These are phyloP conservation scores for Lasioglossum calceatum DNA, from an alignment of 2,888 invertebrate species.

Conservation along the genomic window DNA sequence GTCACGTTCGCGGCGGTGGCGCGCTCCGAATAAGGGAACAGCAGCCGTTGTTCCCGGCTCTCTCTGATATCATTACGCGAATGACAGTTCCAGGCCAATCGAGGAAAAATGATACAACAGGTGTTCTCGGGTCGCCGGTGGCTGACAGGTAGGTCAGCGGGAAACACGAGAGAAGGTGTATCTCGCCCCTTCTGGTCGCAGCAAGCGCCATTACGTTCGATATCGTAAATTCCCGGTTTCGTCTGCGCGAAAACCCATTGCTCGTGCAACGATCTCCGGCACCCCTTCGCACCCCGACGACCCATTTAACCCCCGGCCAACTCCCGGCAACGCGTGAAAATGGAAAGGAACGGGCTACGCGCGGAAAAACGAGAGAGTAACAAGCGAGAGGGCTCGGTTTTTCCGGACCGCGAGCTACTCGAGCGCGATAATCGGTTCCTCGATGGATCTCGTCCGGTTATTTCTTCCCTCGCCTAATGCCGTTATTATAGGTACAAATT, in stretches of 20 bases:
- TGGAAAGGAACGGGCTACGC: neutral
- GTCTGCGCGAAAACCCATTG: slow-evolving; percentile 14
- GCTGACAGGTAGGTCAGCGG: slow-evolving; percentile 19
- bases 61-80: slow-evolving; percentile 45
- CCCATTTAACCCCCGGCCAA: slow-evolving; percentile 1
- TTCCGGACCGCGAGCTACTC: slow-evolving; percentile 22
- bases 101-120: slow-evolving; percentile 65
- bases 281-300: slow-evolving; percentile 1
- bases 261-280: slow-evolving; percentile 3
- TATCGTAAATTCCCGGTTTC: slow-evolving; percentile 27
- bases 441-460: slow-evolving; percentile 34
- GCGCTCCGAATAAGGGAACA: slow-evolving; percentile 9
- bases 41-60: neutral
- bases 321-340: slow-evolving; percentile 11
- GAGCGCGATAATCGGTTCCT: slow-evolving; percentile 49
- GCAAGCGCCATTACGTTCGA: slow-evolving; percentile 21
- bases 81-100: slow-evolving; percentile 42
- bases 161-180: slow-evolving; percentile 12
- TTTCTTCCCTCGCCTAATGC: slow-evolving; percentile 8
- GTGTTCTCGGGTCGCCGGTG: slow-evolving; percentile 45
- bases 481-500: neutral
- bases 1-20: slow-evolving; percentile 13
- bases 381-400: slow-evolving; percentile 14
- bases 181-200: neutral
- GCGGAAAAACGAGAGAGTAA: neutral